Evolutionary conservation across 2,888 invertebrate genomes (phyloP), one percentile per base, ranked within the genome.

Genomic region (Campopleginae sp.): DNA sequence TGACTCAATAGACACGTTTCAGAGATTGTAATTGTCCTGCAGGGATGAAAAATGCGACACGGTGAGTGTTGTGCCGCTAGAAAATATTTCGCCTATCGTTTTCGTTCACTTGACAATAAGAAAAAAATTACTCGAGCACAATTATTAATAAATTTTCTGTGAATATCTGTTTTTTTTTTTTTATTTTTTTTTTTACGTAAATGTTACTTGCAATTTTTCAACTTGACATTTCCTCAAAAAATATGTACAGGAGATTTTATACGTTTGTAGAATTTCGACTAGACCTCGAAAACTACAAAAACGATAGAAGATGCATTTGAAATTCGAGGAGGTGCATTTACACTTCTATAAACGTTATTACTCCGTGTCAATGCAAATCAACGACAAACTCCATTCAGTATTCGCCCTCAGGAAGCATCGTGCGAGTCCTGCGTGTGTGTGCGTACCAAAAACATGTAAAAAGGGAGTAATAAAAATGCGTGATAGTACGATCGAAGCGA

Each of bases 321-420:
- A 89, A 89, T 89, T 89, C 87, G 79, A 85, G 84, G 85, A 86
- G 87, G 86, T 86, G 88, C 89, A 90, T 90, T 91, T 90, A 88
- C 90, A 90, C 90, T 87, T 90, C 88, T 89, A 91, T 90, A 90
- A 91, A 91, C 90, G 89, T 89, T 90, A 91, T 89, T 89, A 89
- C 88, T 87, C 84, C 88, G 84, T 88, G 90, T 89, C 89, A 89
- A 90, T 90, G 88, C 87, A 89, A 89, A 89, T 89, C 90, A 88
- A 88, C 89, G 84, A 87, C 89, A 89, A 89, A 88, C 87, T 87
- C 79, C 58, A 74, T 84, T 81, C 77, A 82, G 54, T 61, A 27
- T 72, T 42, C 71, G 33, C 76, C 80, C 42, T 74, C 38, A 42
- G 72, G 27, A 54, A 51, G 14, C 71, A 58, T 5, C 14, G 27